Base-by-base conservation (phyloP, 2,888 invertebrate species). In the Heteromyza rotundicornis region DNA sequence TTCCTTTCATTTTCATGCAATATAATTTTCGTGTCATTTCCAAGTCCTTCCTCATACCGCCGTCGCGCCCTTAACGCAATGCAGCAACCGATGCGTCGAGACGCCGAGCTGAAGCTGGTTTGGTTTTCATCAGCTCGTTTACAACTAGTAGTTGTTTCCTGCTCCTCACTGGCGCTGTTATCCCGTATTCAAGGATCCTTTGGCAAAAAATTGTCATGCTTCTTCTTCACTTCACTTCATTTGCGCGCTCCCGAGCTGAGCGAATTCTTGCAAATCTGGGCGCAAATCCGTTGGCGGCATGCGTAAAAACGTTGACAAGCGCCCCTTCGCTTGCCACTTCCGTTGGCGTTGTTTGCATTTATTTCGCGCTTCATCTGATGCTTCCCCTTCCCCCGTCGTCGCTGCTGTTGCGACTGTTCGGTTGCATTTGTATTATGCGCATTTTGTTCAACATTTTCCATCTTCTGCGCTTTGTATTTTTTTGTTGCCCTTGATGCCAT, bases 111-210 rank as follows among this genome's bases (percentile, higher is more conserved):
- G 40, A 17, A 7, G 47, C 19, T 47, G 47, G 19, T 19, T 20
- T 17, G 20, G 19, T 47, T 47, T 20, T 47, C 47, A 47, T 47
- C 47, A 47, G 47, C 47, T 47, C 47, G 47, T 47, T 47, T 47
- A 19, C 47, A 47, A 20, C 47, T 47, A 47, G 19, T 47, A 19
- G 17, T 19, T 14, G 47, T 20, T 19, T 47, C 47, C 47, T 5
- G 40, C 16, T 40, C 40, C 40, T 3, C 19, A 7, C 47, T 47
- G 47, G 14, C 20, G 47, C 2, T 19, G 3, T 47, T 20, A 5
- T 40, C 40, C 14, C n/a, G 5, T 27, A 27, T 40, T n/a, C 40
- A 40, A 40, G 16, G 40, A n/a, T n/a, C 2, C n/a, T 40, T 40
- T 7, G n/a, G 40, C 16, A n/a, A n/a, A 40, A 40, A 40, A n/a